phyloP scores from a whole-genome alignment of 2,888 invertebrate species.

The Panopea generosa region DNA sequence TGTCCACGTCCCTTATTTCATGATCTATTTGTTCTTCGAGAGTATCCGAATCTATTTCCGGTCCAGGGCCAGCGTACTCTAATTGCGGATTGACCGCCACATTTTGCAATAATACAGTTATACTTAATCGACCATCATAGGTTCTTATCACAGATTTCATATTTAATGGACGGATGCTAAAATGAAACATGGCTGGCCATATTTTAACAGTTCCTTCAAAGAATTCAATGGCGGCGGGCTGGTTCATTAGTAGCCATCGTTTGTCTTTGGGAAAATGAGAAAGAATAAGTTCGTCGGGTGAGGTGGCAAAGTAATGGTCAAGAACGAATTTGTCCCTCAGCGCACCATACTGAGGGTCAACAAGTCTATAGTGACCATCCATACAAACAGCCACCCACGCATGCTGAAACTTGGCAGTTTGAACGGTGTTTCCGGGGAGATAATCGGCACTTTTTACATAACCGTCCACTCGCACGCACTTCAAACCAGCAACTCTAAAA shows the following conservation, averaged over 20 bases:
- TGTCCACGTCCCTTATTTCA: constrained; percentile 75
- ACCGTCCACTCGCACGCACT: constrained; percentile 75
- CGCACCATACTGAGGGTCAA: constrained; percentile 73
- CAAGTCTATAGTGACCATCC: constrained; percentile 72
- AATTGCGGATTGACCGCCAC: constrained; percentile 78
- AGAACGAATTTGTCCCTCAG: constrained; percentile 72
- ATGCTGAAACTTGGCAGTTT: constrained; percentile 67
- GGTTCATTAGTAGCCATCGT: constrained; percentile 75
- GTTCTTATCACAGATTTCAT: constrained; percentile 76
- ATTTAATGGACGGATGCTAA: constrained; percentile 77
- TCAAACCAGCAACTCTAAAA: constrained; percentile 72
- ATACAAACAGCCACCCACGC: constrained; percentile 76
- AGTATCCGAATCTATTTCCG: constrained; percentile 70
- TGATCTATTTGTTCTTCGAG: constrained; percentile 75
- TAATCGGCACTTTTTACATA: constrained; percentile 74
- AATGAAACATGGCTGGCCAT: constrained; percentile 80
- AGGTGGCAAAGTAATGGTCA: constrained; percentile 77
- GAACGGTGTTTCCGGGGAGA: constrained; percentile 73
- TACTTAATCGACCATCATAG: constrained; percentile 76
- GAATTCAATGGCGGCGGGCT: constrained; percentile 65
- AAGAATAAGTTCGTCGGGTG: constrained; percentile 74
- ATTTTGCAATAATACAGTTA: constrained; percentile 74
- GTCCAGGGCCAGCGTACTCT: constrained; percentile 76
- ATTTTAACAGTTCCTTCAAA: constrained; percentile 75
- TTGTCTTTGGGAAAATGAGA: constrained; percentile 78